Evolutionary conservation across 2,888 invertebrate genomes (phyloP).

Genomic region (Eupithecia subfuscata): DNA sequence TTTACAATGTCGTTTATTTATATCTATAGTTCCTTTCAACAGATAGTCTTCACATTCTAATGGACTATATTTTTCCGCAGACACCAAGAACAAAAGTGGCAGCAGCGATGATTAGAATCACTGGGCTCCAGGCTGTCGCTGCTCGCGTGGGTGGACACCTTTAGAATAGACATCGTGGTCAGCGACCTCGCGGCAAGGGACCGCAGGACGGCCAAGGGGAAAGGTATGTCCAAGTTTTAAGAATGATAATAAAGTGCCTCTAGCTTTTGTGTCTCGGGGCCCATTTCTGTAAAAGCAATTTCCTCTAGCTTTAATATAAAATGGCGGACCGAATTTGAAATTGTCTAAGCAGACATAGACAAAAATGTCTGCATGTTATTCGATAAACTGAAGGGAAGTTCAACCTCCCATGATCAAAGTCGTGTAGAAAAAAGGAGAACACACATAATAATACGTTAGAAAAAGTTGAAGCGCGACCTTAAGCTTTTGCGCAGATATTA

Average conservation of each 20-base stretch:
- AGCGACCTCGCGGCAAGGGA: slow-evolving; percentile 89
- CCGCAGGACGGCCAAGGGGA: slow-evolving; percentile 58
- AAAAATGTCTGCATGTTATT: too few relatives aligned
- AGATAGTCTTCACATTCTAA: neutral
- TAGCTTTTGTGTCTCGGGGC: too few relatives aligned
- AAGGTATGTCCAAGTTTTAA: slow-evolving; percentile 53
- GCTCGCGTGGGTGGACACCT: slow-evolving; percentile 91
- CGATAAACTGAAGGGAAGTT: too few relatives aligned
- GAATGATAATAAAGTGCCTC: neutral
- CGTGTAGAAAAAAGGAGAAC: too few relatives aligned
- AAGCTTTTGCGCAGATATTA: too few relatives aligned
- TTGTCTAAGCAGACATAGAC: too few relatives aligned
- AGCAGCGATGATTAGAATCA: slow-evolving; percentile 86
- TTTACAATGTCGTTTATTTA: neutral
- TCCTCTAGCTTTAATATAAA: too few relatives aligned
- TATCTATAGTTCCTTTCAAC: neutral
- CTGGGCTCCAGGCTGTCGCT: slow-evolving; percentile 94
- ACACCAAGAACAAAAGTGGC: slow-evolving; percentile 53
- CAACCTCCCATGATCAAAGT: too few relatives aligned
- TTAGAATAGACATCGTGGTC: slow-evolving; percentile 97
- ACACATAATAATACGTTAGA: too few relatives aligned
- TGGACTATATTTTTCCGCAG: slow-evolving; percentile 38
- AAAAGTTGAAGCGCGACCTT: neutral
- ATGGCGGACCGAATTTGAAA: too few relatives aligned
- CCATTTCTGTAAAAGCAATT: too few relatives aligned